Evolutionary conservation across 2,113 vertebrate species (phyloP).

Genomic region (Bettongia penicillata): DNA sequence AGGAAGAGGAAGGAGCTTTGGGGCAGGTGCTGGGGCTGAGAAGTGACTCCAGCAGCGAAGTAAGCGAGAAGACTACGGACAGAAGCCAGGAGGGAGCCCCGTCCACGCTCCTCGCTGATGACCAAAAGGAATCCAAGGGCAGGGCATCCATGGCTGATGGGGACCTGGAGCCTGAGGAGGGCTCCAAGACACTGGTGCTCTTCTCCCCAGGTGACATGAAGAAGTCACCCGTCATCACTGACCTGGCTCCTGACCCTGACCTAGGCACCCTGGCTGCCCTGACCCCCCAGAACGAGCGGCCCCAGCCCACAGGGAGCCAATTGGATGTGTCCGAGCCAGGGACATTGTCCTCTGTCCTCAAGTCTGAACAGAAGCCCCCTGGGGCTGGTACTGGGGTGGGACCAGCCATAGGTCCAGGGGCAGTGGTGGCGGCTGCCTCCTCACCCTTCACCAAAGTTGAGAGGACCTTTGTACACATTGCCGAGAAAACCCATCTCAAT

Average conservation of each 20-base stretch:
- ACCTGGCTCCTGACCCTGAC: conserved; percentile 88
- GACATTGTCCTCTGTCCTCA: conserved; percentile 90
- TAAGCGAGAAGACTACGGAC: conserved; percentile 93
- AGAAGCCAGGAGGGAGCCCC: conserved; percentile 94
- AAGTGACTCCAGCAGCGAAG: conserved; percentile 92
- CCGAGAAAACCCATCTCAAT: conserved; percentile 95
- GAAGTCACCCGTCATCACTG: conserved; percentile 89
- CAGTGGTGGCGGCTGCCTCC: conserved; percentile 82
- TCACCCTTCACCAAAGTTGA: conserved; percentile 98
- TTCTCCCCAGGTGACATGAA: conserved; percentile 97
- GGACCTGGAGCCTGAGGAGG: conserved; percentile 94
- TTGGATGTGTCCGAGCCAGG: conserved; percentile 91
- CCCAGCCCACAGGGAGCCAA: conserved; percentile 86
- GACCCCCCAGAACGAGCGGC: conserved; percentile 87
- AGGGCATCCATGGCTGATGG: conserved; percentile 90
- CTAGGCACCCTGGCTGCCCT: conserved; percentile 87
- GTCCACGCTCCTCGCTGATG: conserved; percentile 94
- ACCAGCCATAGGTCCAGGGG: conserved; percentile 44
- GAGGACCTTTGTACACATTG: conserved; percentile 96
- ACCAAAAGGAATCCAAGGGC: conserved; percentile 89
- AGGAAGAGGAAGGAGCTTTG: conserved; percentile 82
- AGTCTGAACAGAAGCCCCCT: conserved; percentile 89
- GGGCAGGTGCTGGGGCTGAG: conserved; percentile 86
- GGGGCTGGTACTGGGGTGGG: conserved; percentile 74
- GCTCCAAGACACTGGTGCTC: conserved; percentile 95